Conservation (phyloP, 2,797 vertebrate species). For the Helarctos malayanus region DNA sequence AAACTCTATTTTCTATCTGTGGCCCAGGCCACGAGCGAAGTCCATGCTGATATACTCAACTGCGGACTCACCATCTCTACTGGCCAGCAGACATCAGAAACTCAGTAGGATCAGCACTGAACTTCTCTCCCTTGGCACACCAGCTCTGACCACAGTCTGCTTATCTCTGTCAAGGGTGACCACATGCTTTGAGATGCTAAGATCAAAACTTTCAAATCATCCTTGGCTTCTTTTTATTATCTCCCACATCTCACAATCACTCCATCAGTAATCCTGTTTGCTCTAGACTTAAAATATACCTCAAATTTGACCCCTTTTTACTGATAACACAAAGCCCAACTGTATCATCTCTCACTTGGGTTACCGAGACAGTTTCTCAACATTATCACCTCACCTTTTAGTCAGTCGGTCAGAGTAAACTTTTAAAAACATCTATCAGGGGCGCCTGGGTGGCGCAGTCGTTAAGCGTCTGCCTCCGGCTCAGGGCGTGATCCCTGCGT, state of each 20-base stretch:
- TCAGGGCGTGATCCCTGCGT: too few species aligned
- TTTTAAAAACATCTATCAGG: neutral
- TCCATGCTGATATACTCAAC: neutral
- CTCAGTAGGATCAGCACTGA: neutral
- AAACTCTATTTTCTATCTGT: neutral
- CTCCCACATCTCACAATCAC: neutral
- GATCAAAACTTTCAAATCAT: neutral
- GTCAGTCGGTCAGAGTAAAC: neutral
- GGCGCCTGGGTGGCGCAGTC: too few species aligned
- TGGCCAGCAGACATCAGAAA: neutral
- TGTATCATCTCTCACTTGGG: neutral
- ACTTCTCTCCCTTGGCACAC: neutral
- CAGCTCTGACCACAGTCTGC: neutral
- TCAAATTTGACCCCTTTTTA: neutral
- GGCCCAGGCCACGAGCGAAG: neutral
- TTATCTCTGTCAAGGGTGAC: neutral
- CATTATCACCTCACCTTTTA: neutral
- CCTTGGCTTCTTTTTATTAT: neutral
- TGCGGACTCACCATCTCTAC: neutral
- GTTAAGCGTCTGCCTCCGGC: too few species aligned
- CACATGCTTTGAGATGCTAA: neutral
- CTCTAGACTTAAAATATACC: neutral
- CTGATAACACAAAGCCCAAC: neutral
- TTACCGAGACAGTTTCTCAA: neutral
- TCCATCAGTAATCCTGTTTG: neutral